phyloP scores from a whole-genome alignment of 2,888 invertebrate genomes.

The Dioctria rufipes region DNA sequence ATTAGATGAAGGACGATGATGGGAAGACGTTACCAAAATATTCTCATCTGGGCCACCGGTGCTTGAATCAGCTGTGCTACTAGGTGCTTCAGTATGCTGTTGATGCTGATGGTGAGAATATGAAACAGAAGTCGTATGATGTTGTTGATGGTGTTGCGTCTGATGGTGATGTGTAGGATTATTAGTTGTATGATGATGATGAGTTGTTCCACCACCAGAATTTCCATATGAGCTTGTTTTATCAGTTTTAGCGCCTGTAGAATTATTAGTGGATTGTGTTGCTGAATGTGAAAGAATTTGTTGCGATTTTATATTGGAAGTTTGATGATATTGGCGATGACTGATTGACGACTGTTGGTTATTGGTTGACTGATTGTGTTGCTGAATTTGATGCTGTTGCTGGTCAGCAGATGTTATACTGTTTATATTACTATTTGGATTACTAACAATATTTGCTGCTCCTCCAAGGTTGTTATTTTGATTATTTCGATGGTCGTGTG shows the following conservation, averaged over 20 bases:
- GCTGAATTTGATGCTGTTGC: slow-evolving; percentile 64
- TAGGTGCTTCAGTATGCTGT: slow-evolving; percentile 52
- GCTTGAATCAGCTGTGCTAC: slow-evolving; percentile 59
- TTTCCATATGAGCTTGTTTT: slow-evolving; percentile 64
- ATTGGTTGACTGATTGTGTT: slow-evolving; percentile 63
- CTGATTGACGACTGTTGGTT: slow-evolving; percentile 61
- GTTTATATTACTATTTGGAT: slow-evolving; percentile 63
- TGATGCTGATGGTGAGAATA: slow-evolving; percentile 51
- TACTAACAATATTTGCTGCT: slow-evolving; percentile 62
- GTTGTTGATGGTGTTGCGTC: slow-evolving; percentile 59
- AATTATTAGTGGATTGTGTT: slow-evolving; percentile 60
- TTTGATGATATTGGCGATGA: slow-evolving; percentile 62
- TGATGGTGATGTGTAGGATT: slow-evolving; percentile 53
- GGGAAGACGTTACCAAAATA: slow-evolving; percentile 27
- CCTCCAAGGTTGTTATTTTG: slow-evolving; percentile 63
- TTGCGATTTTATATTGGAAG: slow-evolving; percentile 61
- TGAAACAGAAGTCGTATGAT: slow-evolving; percentile 61
- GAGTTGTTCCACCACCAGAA: slow-evolving; percentile 62
- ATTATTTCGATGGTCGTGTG: slow-evolving; percentile 63
- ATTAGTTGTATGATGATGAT: slow-evolving; percentile 57
- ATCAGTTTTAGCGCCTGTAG: slow-evolving; percentile 61
- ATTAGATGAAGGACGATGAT: slow-evolving; percentile 60
- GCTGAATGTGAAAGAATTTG: slow-evolving; percentile 56
- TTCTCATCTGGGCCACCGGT: slow-evolving; percentile 57
- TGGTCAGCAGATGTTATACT: slow-evolving; percentile 66